Evolutionary conservation across 2,888 invertebrate genomes (phyloP), one percentile per base, ranked within the genome.

Genomic region (Drosophila acutilabella): DNA sequence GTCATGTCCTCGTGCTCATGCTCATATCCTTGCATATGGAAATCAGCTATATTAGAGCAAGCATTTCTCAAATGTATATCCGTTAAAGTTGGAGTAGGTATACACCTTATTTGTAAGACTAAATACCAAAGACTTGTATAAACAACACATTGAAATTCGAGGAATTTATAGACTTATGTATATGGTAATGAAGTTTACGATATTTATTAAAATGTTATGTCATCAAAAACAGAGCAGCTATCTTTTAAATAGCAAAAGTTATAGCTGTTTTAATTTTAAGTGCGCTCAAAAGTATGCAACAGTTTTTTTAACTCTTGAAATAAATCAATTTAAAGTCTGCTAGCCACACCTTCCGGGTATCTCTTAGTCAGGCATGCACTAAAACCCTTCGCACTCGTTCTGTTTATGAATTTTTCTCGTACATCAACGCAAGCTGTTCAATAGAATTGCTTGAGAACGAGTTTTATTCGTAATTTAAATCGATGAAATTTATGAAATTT

Each of bases 341-440:
- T 36, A 11, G 36, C 4, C 2, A 13, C 36, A 36, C 36, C 3
- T 13, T 36, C 13, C 36, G 36, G 36, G 36, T 36, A 36, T 36
- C 1, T 36, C 13, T 4, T 13, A 36, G 36, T 36, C 36, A 36
- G 36, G 1, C 13, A 13, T 4, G 7, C 13, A 0, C 8, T 36
- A 4, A 13, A 2, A 4, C 4, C 13, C 13, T 36, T 11, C 36
- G 1, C 5, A 13, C 13, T 36, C 36, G 13, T 68, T 88, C 74
- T 80, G 74, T 71, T 79, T 71, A 80, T 81, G 88, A 54, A 70
- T 84, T 76, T 70, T 41, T 20, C 20, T 52, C 41, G 61, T 54
- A 65, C 81, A 81, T 81, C 81, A 81, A 66, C 52, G 41, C 88
- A 80, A 82, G 86, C 86, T 83, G 88, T 88, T 71, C 60, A 33